Evolutionary conservation across 2,797 vertebrate species (phyloP), one percentile per base, ranked within the genome.

Genomic region (Labroides dimidiatus): DNA sequence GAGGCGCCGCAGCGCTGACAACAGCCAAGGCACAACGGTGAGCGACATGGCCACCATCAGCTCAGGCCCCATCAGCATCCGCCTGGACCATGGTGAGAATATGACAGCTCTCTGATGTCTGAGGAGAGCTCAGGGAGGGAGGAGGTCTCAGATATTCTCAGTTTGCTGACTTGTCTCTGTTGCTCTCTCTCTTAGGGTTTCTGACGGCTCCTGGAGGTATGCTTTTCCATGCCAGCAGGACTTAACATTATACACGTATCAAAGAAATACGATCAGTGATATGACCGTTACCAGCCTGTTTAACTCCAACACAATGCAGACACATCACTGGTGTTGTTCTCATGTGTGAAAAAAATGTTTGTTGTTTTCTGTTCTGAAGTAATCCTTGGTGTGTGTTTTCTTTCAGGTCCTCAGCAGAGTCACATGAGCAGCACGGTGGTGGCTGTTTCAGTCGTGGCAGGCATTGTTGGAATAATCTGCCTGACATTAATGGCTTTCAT

Each of bases 1-100:
- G 45, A 78, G 43, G 48, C 84, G 81, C 6, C 89, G 90, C 24
- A 71, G 72, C 0, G 10, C 13, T 17, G 15, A 27, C 2, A 17
- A 77, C 1, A 15, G 39, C 15, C 21, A 80, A 20, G 78, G 4
- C 20, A 89, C 89, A 6, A 55, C 73, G 2, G 91, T 93, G 56
- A 93, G 86, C 6, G 86, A 92, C 30, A 54, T 60, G 9, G 89
- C 92, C 59, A 94, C 87, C 0, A 77, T 93, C 52, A 92, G 24
- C 71, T 93, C 92, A 0, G 80, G 86, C 9, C 84, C 83, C 53
- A 91, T 94, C 69, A 64, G 23, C 20, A 88, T 48, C 41, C 82
- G 57, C 33, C 27, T 76, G 17, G 77, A 87, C 42, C 70, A 52
- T 0, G 89, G 93, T 92, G 59, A 89, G 84, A 60, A 54, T 14